Evolutionary conservation across 2,113 vertebrate genomes (phyloP).

Genomic region (Melanerpes formicivorus): DNA sequence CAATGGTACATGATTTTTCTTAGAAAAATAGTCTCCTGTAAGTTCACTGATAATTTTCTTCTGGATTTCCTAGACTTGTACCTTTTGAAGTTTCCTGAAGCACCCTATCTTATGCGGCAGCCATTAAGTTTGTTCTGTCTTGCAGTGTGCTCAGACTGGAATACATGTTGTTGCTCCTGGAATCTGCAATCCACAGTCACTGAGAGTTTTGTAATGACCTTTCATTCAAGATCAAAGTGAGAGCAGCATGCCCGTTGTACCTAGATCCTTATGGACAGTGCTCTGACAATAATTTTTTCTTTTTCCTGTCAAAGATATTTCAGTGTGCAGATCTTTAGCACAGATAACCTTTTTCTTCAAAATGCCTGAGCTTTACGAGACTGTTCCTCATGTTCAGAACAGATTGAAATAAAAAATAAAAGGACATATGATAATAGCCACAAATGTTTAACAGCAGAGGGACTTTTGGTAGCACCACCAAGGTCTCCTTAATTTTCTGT

Average conservation of each 20-base stretch:
- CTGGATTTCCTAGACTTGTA: not conserved
- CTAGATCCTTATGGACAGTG: not conserved
- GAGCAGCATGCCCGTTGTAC: not conserved
- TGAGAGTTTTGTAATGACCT: not conserved
- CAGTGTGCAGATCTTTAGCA: not conserved
- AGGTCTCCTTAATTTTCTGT: not conserved
- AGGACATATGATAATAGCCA: not conserved
- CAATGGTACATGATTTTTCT: not conserved
- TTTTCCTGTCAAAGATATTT: not conserved
- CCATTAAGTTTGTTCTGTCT: not conserved
- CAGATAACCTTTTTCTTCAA: not conserved
- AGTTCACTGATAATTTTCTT: not conserved
- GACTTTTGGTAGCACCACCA: not conserved
- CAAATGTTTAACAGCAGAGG: not conserved
- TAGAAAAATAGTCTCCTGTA: not conserved
- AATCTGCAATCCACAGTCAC: not conserved
- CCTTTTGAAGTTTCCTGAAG: not conserved
- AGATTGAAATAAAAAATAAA: not conserved
- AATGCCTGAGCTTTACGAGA: not conserved
- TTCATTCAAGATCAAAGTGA: not conserved
- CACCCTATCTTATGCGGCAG: not conserved
- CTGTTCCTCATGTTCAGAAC: not conserved
- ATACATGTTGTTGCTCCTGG: not conserved
- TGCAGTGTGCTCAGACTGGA: not conserved
- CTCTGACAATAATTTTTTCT: not conserved